Evolutionary conservation across 1,140 invertebrate genomes (phyloP).

Genomic region (Hestina assimilis): DNA sequence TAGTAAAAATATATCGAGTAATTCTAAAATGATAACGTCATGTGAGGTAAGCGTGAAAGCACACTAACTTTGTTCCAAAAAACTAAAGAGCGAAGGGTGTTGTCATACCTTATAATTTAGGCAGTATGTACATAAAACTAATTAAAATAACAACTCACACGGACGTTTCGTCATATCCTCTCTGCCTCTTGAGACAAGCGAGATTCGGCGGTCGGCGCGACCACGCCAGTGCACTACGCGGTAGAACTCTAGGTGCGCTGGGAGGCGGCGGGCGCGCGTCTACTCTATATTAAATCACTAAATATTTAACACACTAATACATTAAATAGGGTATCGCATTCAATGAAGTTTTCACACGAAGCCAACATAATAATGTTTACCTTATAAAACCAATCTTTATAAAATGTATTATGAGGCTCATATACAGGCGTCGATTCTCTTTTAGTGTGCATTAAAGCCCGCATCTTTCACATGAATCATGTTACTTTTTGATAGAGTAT

Average conservation of each 20-base stretch:
- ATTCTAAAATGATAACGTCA: background rate
- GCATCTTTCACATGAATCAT: too few relatives aligned
- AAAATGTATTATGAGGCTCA: background rate
- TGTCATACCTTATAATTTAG: background rate
- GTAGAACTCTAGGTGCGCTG: background rate
- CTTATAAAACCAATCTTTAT: background rate
- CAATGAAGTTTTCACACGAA: background rate
- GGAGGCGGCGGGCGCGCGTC: conserved; percentile 1
- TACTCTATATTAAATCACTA: conserved; percentile 2
- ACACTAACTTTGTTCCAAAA: too few relatives aligned
- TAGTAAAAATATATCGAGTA: background rate
- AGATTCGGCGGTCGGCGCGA: too few relatives aligned
- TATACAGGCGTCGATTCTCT: too few relatives aligned
- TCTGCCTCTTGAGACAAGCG: background rate
- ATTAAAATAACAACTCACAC: background rate
- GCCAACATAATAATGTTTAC: background rate
- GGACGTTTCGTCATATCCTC: background rate
- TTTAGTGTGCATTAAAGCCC: too few relatives aligned
- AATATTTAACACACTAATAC: background rate
- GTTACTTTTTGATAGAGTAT: background rate
- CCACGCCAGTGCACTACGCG: too few relatives aligned
- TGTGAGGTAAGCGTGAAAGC: background rate
- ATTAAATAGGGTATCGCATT: background rate
- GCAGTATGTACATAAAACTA: background rate
- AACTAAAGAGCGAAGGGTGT: background rate